These are phyloP conservation scores for Pavo muticus DNA, from an alignment of 2,113 vertebrate genomes.

Conservation along the genomic window DNA sequence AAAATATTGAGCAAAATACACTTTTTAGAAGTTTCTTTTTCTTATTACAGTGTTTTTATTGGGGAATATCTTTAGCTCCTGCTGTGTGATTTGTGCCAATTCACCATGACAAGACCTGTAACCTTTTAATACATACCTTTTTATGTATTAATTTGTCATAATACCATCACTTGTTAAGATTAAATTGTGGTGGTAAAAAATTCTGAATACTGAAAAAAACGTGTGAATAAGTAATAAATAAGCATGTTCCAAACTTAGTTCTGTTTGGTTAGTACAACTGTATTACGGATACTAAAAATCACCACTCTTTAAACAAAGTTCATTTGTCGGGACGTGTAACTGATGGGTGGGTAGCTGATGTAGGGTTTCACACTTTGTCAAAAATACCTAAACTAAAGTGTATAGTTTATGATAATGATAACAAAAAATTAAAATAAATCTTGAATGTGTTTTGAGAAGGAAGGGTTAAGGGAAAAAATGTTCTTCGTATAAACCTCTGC, in stretches of 20 bases:
- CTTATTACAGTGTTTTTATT: neutral
- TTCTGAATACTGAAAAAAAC: neutral
- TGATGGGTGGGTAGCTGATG: neutral
- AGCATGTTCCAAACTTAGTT: neutral
- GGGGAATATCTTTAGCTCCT: neutral
- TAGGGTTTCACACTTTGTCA: constrained; percentile 39
- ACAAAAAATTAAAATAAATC: neutral
- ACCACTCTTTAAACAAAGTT: neutral
- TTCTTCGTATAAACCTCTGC: constrained; percentile 71
- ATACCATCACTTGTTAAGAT: neutral
- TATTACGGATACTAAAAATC: constrained; percentile 7
- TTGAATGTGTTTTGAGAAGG: constrained; percentile 5
- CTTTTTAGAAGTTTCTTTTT: constrained; percentile 10
- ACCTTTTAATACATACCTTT: neutral
- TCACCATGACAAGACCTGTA: constrained; percentile 42
- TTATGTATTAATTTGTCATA: neutral
- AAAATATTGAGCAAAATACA: neutral
- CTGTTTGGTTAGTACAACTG: neutral
- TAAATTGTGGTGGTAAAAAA: neutral
- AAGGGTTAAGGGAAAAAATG: neutral
- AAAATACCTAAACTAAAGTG: neutral
- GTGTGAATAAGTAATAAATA: constrained; percentile 53
- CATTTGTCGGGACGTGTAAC: neutral
- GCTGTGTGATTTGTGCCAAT: constrained; percentile 15
- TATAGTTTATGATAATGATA: neutral